phyloP scores from a whole-genome alignment of 2,797 vertebrate genomes.

The Micrastur ruficollis region DNA sequence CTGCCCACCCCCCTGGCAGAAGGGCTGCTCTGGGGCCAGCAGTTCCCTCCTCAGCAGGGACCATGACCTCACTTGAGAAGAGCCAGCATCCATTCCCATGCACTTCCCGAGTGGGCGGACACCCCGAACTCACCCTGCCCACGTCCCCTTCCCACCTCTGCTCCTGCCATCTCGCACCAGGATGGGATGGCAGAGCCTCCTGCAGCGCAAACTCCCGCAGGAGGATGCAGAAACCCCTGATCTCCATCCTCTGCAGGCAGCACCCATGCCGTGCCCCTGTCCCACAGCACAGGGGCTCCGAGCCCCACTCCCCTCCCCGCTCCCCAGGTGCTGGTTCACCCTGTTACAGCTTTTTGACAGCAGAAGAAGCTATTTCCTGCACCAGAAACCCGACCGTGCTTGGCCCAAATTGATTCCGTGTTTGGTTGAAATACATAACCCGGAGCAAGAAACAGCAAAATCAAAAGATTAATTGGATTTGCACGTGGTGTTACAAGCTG shows the following conservation, averaged over 20 bases:
- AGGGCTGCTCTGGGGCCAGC: neutral
- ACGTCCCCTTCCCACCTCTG: neutral
- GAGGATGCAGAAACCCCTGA: neutral
- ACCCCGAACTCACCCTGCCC: neutral
- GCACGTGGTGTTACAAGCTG: conserved; percentile 15
- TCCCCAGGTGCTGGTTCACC: neutral
- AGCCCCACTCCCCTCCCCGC: fast-evolving
- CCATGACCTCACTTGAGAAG: fast-evolving
- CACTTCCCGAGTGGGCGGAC: fast-evolving
- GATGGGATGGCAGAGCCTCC: neutral
- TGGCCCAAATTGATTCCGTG: conserved; percentile 14
- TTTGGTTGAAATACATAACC: conserved; percentile 59
- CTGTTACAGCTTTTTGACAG: neutral
- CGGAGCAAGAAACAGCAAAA: conserved; percentile 11
- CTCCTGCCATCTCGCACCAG: neutral
- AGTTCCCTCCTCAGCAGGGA: neutral
- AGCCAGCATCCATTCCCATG: neutral
- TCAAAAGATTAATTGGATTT: conserved; percentile 64
- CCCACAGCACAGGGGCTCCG: fast-evolving
- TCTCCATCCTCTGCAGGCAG: neutral
- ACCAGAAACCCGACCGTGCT: neutral
- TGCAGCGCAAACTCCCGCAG: neutral
- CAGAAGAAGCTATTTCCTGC: neutral
- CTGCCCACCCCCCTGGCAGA: too few species aligned
- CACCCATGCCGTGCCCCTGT: fast-evolving